Conservation (phyloP, 2,113 vertebrate species). For the Chiloscyllium plagiosum region DNA sequence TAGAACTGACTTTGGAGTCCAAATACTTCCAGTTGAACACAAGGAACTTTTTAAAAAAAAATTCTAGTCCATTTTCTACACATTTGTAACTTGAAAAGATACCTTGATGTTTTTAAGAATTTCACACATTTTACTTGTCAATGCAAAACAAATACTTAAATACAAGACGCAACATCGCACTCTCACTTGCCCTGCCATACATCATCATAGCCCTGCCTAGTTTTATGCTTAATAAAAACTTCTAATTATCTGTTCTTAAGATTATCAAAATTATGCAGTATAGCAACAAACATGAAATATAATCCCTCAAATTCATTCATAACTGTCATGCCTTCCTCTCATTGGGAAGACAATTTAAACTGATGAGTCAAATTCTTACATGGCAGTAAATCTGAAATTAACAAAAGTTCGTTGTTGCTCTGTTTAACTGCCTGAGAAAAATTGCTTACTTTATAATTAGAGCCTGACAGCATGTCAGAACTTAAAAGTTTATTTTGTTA, state of each 20-base stretch:
- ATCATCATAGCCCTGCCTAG: background rate
- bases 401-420: background rate
- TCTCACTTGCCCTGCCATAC: too few species aligned
- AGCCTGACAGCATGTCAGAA: background rate
- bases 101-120: background rate
- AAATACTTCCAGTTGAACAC: background rate
- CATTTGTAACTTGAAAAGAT: background rate
- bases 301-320: background rate
- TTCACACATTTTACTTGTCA: background rate
- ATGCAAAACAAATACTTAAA: background rate
- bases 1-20: background rate
- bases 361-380: background rate
- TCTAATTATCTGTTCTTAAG: background rate
- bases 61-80: background rate
- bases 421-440: background rate
- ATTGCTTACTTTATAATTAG: slow-evolving; percentile 1
- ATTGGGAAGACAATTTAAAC: background rate
- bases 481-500: background rate
- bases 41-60: background rate
- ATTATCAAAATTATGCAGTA: background rate
- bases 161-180: background rate
- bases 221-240: background rate
- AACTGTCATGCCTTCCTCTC: background rate
- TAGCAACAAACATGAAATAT: background rate
- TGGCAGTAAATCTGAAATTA: background rate